A percentile compares a stretch with the other conserved stretches of the same genome.
Evolutionary conservation across 2,113 vertebrate genomes (phyloP).

Genomic region (Martes martes): DNA sequence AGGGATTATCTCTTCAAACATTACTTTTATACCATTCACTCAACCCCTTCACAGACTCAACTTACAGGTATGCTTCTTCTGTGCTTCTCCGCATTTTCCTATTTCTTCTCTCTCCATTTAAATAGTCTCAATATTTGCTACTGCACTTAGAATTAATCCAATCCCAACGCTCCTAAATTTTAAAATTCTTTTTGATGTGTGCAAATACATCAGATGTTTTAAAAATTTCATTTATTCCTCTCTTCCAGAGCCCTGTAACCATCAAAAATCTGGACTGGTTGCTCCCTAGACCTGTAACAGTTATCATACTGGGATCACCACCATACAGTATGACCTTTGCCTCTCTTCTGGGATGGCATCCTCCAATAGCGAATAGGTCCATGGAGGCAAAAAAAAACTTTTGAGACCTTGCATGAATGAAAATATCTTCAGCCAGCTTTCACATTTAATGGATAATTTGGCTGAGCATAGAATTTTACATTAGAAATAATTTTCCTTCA

Average conservation of each 20-base stretch:
- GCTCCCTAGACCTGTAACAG: not conserved
- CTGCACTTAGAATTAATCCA: not conserved
- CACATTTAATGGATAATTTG: not conserved
- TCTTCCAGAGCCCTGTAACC: not conserved
- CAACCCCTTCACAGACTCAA: not conserved
- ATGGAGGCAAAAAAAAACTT: not conserved
- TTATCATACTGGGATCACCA: not conserved
- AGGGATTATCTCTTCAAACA: not conserved
- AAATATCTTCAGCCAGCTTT: not conserved
- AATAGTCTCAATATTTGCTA: not conserved
- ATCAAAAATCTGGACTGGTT: not conserved
- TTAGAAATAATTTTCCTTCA: not conserved
- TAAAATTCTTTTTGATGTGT: not conserved
- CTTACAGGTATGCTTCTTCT: not conserved
- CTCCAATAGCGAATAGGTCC: not conserved
- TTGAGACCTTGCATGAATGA: not conserved
- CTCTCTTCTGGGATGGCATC: not conserved
- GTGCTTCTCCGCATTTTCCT: not conserved
- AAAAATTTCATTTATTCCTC: not conserved
- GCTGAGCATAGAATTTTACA: not conserved
- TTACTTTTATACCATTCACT: not conserved
- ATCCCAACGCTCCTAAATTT: not conserved
- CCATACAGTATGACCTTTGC: not conserved
- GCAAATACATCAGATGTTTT: not conserved
- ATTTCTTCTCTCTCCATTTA: not conserved